Base-by-base conservation (phyloP, 2,888 invertebrate genomes). In the Caradrina clavipalpis region DNA sequence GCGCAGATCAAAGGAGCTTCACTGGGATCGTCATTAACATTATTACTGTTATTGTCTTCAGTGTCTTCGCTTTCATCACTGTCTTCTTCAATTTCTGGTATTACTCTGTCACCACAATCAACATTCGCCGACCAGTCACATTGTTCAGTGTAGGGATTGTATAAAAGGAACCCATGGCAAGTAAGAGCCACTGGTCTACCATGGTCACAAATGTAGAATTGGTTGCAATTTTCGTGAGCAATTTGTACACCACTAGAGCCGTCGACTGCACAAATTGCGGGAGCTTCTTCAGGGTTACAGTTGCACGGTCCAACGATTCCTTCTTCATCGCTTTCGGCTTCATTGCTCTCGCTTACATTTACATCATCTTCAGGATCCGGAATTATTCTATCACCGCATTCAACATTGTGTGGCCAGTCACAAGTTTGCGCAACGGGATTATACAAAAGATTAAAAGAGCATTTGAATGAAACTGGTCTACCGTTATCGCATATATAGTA, bases 101-200 rank as follows among this genome's bases (percentile, higher is more conserved):
- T 83, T 1, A 80, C 69, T 67, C 88, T 87, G 54, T 87, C 82
- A 17, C 87, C 88, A 49, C 91, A 91, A 1, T 86, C 70, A 2
- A 91, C 89, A 15, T 87, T 86, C 0, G 76, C 49, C 2, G 89
- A 84, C 91, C 90, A 91, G 58, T 91, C 91, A 51, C 91, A 91
- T 1, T 47, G 49, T 42, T 87, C 76, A 1, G 47, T 85, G 26
- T 78, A 56, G 2, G 88, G 85, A 50, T 91, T 88, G 64, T 86
- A 91, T 0, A 88, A 39, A 0, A 90, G 84, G 13, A 76, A 31
- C 57, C 74, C 7, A 39, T 49, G 8, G 72, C 91, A 91, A 11
- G 54, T 60, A 0, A 83, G n/a, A 0, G 78, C 74, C 0, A 90
- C 82, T 0, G 90, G 88, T 13, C 26, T 59, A 0, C 91, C 89